Evolutionary conservation across 2,797 vertebrate species (phyloP), one percentile per base, ranked within the genome.

Genomic region (Peromyscus eremicus): DNA sequence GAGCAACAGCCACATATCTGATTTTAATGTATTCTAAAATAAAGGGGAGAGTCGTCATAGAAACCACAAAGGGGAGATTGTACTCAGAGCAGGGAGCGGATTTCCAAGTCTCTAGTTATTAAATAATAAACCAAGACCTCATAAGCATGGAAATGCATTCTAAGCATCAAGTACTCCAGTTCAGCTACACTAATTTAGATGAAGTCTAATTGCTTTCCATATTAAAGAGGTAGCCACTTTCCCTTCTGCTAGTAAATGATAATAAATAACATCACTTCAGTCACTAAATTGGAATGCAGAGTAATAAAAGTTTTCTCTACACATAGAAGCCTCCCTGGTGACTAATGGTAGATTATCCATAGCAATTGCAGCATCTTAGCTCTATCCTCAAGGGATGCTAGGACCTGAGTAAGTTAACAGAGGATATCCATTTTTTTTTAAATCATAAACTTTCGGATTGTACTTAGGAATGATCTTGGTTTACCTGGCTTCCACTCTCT

Each of bases 21-120:
- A 97, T 97, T 98, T 70, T 94, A 97, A 94, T 96, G 96, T 91
- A 85, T 68, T 98, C 95, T 64, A 32, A 92, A 49, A 96, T 87
- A 94, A 92, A 97, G 97, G 94, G 73, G 68, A 94, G 94, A 40
- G 96, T 89, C 83, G 87, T 95, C 97, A 94, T 88, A 96, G 98
- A 46, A 71, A 96, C 98, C 97, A 98, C 97, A 96, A 95, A 98
- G 76, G 94, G 94, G 89, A 97, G 97, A 83, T 96, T 96, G 89
- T 77, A 79, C 95, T 97, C 55, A 57, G 90, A 97, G 94, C 25
- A 88, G 52, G 49, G 16, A 88, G 25, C 89, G 91, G 62, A 80
- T 96, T 97, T 98, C 77, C 77, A 93, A 97, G 94, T n/a, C 91
- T 97, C 79, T 92, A 93, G 77, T 89, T 96, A 91, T 96, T 95